Percentiles rank a stretch among this genome's conserved stretches.
These are phyloP conservation scores for Furcifer pardalis DNA, from an alignment of 2,797 vertebrate genomes.

Conservation along the genomic window DNA sequence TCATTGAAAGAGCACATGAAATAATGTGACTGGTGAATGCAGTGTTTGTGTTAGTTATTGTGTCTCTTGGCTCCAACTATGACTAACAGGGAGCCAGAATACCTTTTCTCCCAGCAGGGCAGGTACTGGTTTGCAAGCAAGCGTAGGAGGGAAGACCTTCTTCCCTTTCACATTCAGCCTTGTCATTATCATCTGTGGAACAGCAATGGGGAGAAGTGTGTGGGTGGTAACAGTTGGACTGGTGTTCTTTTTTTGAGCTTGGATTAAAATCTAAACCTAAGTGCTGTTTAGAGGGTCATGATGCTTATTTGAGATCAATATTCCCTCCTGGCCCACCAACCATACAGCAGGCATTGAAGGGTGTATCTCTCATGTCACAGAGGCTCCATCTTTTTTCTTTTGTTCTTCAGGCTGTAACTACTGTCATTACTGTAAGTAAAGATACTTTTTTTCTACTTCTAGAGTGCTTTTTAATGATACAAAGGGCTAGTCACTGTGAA, in stretches of 20 bases:
- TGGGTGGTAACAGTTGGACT: neutral
- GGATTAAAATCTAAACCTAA: neutral
- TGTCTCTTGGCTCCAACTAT: neutral
- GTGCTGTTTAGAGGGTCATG: too few species aligned
- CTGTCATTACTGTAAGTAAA: too few species aligned
- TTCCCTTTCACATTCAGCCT: neutral
- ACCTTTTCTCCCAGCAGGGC: neutral
- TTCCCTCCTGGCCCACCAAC: too few species aligned
- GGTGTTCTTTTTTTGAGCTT: neutral
- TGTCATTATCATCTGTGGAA: neutral
- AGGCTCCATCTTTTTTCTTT: too few species aligned
- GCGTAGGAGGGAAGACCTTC: neutral
- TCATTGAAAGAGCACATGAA: neutral
- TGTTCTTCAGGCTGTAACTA: too few species aligned
- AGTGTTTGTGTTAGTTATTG: neutral
- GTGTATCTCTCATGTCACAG: too few species aligned
- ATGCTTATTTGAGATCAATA: too few species aligned
- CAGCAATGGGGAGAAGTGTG: neutral
- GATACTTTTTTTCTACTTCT: too few species aligned
- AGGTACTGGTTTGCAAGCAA: neutral
- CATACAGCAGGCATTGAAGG: too few species aligned
- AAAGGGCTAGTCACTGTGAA: too few species aligned
- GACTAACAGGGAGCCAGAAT: neutral
- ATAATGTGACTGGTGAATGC: neutral
- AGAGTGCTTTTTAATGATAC: too few species aligned